These are phyloP conservation scores for Podarcis cretensis DNA, from an alignment of 2,113 vertebrate genomes.

Conservation along the genomic window DNA sequence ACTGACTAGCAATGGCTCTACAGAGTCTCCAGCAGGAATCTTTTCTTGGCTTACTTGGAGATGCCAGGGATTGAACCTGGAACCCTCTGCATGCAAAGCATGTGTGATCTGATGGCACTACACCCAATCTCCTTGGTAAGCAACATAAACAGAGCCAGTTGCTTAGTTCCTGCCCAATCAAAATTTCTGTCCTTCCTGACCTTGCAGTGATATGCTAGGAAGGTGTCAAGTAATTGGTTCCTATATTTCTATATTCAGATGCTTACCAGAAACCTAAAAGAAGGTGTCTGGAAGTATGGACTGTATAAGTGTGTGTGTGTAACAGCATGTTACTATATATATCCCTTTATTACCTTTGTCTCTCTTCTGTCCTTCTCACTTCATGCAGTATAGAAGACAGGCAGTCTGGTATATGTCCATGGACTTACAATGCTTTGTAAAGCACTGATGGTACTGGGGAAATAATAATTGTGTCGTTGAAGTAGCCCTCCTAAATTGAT, in stretches of 20 bases:
- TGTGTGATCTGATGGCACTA: not conserved
- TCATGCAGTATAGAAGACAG: no score
- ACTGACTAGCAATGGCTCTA: not conserved
- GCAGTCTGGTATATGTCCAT: no score
- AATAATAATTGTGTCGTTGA: not conserved
- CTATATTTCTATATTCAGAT: not conserved
- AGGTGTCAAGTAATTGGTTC: not conserved
- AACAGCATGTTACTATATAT: not conserved
- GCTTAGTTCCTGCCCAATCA: not conserved
- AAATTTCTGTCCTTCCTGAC: no score
- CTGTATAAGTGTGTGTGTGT: no score
- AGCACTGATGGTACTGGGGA: not conserved
- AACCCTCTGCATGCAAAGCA: not conserved
- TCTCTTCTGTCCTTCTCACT: not conserved
- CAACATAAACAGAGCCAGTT: accelerated
- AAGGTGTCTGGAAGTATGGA: not conserved
- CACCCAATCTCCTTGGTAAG: not conserved
- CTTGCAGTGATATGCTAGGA: not conserved
- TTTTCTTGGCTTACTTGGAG: no score
- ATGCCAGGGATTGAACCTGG: no score
- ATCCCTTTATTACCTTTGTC: not conserved
- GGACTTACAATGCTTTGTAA: not conserved
- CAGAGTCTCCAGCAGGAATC: no score
- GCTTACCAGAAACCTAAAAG: not conserved
- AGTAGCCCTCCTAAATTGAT: not conserved